Evolutionary conservation across 1,140 invertebrate genomes (phyloP), one percentile per base, ranked within the genome.

Genomic region (Pseudomyrmex gracilis): DNA sequence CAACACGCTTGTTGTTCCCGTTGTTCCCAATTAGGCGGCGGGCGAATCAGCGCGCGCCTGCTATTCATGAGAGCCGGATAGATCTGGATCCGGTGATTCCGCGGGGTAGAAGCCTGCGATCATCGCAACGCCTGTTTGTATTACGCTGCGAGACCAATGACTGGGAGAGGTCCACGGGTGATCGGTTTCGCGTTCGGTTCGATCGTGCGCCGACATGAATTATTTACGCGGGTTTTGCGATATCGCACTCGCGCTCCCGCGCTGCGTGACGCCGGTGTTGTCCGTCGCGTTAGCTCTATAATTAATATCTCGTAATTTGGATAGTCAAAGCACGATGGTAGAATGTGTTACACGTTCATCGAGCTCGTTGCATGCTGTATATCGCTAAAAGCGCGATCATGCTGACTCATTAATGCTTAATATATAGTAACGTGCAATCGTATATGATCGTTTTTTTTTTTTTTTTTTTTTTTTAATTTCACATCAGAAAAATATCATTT

Each of bases 281-380:
- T 64, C 51, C 82, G 57, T 84, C 77, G 73, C 73, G 86, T 87
- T 87, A 84, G 83, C 86, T 87, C 82, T 87, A 67, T 87, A 87
- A 87, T 87, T 87, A 87, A 87, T 87, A 87, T 71, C 82, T 87
- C 85, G 86, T 73, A 87, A 87, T 83, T 87, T 87, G 86, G 74
- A 87, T 87, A 87, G 86, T 87, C 76, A 87, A 73, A 87, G 83
- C 67, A 84, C 82, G 85, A 70, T 43, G 20, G 76, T 43, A 70
- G 76, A 78, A 78, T 80, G 76, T 70, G 76, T 80, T 80, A 70
- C 76, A 77, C 49, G 74, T 53, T n/a, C 51, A 55, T 68, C 74
- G 66, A 34, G 57, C 76, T 53, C 53, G 20, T 8, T 45, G 53
- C 9, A 8, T 13, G 20, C 66, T 53, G 53, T 58, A 47, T 70